Percentiles rank a stretch among this genome's conserved stretches.
phyloP scores from a whole-genome alignment of 2,888 invertebrate species.

The Girardia tigrina region DNA sequence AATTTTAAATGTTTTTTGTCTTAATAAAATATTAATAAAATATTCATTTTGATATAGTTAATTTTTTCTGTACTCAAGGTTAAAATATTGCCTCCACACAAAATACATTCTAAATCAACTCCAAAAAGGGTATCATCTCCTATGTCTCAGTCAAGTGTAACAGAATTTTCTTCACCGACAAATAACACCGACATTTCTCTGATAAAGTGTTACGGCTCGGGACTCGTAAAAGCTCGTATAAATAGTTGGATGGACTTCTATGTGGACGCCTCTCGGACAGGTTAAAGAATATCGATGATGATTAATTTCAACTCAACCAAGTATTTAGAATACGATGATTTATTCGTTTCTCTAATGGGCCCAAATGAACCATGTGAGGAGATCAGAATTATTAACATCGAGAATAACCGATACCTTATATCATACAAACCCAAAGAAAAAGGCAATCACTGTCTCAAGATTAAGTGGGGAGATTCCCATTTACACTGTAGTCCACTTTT shows the following conservation, averaged over 20 bases:
- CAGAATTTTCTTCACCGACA: not conserved
- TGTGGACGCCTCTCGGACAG: not conserved
- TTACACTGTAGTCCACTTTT: not conserved
- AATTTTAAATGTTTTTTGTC: too few species aligned
- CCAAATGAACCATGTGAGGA: conserved; percentile 11
- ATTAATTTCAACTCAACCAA: too few species aligned
- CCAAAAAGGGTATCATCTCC: too few species aligned
- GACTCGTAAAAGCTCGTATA: not conserved
- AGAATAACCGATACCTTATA: not conserved
- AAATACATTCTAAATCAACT: not conserved
- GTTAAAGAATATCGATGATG: not conserved
- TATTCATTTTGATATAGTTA: too few species aligned
- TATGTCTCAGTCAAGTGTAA: not conserved
- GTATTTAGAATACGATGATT: not conserved
- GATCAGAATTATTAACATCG: not conserved
- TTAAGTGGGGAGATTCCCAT: not conserved
- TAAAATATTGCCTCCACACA: not conserved
- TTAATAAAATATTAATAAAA: too few species aligned
- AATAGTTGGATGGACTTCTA: not conserved
- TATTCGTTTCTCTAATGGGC: not conserved
- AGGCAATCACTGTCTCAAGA: not conserved
- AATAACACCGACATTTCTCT: not conserved
- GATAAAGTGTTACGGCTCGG: not conserved
- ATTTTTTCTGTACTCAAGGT: not conserved
- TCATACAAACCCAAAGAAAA: conserved; percentile 17